A percentile compares a stretch with the other conserved stretches of the same genome.
phyloP scores from a whole-genome alignment of 2,113 vertebrate species.

The Narcine bancroftii region DNA sequence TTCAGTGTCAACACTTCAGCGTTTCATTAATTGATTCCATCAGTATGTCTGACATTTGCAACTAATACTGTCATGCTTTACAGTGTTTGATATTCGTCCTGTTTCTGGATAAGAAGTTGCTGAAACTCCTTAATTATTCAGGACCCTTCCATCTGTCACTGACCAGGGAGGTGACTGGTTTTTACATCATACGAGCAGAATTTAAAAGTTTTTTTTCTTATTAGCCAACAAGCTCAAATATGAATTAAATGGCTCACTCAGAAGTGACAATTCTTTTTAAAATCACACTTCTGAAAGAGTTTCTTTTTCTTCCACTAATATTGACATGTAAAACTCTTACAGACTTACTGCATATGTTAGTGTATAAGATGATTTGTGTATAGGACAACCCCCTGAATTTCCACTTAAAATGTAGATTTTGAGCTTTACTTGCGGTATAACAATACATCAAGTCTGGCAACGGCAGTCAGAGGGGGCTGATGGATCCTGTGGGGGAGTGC shows the following conservation, averaged over 20 bases:
- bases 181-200: not conserved
- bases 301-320: not conserved
- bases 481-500: no score
- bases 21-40: constrained; percentile 16
- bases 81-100: constrained; percentile 29
- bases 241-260: not conserved
- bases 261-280: not conserved
- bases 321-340: not conserved
- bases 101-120: not conserved
- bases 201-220: constrained; percentile 18
- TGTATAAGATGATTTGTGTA: no score
- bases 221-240: not conserved
- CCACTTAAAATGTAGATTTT: no score
- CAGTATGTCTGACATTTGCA: constrained; percentile 5
- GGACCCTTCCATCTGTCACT: constrained; percentile 10
- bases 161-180: constrained; percentile 3
- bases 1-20: not conserved
- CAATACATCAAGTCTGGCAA: no score
- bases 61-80: constrained; percentile 17
- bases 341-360: no score
- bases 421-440: no score
- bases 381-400: no score
- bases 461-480: no score
- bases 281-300: not conserved
- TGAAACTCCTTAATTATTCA: constrained; percentile 29